Evolutionary conservation across 2,113 vertebrate species (phyloP).

Genomic region (Ivindomyrus marchei): DNA sequence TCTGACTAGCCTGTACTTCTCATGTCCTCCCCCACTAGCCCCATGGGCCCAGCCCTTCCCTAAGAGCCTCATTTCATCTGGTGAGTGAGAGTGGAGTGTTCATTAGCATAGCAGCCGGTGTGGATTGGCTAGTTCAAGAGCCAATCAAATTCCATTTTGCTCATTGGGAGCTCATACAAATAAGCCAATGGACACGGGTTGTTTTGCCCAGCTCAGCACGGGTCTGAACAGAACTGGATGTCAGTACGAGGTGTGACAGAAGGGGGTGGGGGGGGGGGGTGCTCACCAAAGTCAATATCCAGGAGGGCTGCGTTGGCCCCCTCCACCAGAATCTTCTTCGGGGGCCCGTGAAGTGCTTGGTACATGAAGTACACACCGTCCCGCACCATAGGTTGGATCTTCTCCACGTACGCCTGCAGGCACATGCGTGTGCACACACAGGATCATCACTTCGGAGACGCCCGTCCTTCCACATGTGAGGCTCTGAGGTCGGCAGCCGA

Average conservation of each 20-base stretch:
- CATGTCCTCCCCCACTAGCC: not conserved
- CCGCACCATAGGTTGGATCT: conserved; percentile 87
- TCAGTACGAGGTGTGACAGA: not conserved
- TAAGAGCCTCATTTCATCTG: not conserved
- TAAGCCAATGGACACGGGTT: not conserved
- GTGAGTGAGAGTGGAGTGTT: not conserved
- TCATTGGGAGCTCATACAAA: not conserved
- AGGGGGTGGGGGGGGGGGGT: not conserved
- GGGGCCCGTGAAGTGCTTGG: conserved; percentile 84
- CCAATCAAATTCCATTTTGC: not conserved
- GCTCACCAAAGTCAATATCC: conserved; percentile 96
- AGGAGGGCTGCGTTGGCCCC: conserved; percentile 91
- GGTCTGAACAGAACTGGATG: not conserved
- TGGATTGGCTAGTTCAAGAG: too few species aligned
- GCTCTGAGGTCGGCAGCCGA: not conserved
- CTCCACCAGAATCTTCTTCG: conserved; percentile 94
- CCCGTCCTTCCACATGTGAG: not conserved
- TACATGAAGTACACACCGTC: conserved; percentile 95
- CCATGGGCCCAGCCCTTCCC: not conserved
- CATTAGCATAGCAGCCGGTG: not conserved
- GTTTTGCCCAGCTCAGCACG: not conserved
- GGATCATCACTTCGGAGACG: not conserved
- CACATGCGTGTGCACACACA: not conserved
- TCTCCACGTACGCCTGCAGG: conserved; percentile 73
- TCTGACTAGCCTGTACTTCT: not conserved